These are phyloP conservation scores for Dynastes grantii DNA, from an alignment of 2,888 invertebrate species.

Conservation along the genomic window DNA sequence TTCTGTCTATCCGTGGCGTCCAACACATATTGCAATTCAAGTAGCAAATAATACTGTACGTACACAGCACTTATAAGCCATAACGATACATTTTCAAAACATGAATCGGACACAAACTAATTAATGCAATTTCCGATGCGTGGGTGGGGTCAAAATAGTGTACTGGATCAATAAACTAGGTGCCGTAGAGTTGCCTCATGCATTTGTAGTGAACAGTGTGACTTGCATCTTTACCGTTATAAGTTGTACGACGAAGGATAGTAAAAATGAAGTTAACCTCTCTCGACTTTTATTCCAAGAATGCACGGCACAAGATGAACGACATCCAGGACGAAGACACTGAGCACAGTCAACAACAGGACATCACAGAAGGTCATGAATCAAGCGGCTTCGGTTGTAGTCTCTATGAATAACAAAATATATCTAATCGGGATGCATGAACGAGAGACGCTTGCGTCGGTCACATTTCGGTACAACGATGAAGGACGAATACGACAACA, in stretches of 20 bases:
- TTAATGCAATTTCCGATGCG: too few species aligned
- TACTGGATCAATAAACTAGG: too few species aligned
- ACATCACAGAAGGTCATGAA: conserved; percentile 23
- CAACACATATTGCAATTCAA: too few species aligned
- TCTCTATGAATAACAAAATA: conserved; percentile 27
- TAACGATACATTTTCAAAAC: too few species aligned
- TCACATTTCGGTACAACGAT: conserved; percentile 7
- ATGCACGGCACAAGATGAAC: conserved; percentile 1
- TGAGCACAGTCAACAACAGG: conserved; percentile 7
- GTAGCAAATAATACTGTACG: too few species aligned
- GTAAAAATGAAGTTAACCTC: conserved; percentile 7
- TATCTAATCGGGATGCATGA: conserved; percentile 37
- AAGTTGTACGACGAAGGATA: not conserved
- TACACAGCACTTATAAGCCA: too few species aligned
- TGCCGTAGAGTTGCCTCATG: too few species aligned
- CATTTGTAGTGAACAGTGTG: not conserved
- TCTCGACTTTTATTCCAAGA: conserved; percentile 6
- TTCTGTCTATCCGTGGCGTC: too few species aligned
- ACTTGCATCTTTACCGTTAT: not conserved
- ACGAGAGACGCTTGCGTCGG: not conserved
- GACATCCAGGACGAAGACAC: not conserved
- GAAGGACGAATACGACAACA: conserved; percentile 14
- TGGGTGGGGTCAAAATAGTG: too few species aligned
- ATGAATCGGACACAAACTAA: too few species aligned
- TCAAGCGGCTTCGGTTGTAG: conserved; percentile 19